Percentiles rank a stretch among this genome's conserved stretches.
phyloP scores from a whole-genome alignment of 2,797 vertebrate species.

The Scolopax rusticola region DNA sequence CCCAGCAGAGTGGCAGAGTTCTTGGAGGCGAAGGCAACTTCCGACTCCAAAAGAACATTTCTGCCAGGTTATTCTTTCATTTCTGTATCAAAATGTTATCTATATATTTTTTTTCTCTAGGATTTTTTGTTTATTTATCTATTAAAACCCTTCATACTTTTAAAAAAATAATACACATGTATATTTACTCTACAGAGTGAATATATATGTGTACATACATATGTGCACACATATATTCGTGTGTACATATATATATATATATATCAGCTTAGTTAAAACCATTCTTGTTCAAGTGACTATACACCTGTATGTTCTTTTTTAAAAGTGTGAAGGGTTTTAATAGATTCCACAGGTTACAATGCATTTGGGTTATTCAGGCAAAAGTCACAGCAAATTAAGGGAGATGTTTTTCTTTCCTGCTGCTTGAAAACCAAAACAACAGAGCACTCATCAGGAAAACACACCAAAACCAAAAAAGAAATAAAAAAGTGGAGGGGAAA shows the following conservation, averaged over 20 bases:
- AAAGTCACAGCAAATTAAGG: slow-evolving; percentile 58
- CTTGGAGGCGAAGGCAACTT: slow-evolving; percentile 77
- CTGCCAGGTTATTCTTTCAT: slow-evolving; percentile 66
- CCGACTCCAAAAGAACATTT: slow-evolving; percentile 66
- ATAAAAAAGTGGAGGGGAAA: background rate
- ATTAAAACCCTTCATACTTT: background rate
- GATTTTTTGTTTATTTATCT: background rate
- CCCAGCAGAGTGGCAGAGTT: slow-evolving; percentile 68
- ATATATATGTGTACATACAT: background rate
- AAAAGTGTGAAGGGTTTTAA: slow-evolving; percentile 51
- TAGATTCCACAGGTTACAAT: slow-evolving; percentile 50
- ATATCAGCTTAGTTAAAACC: slow-evolving; percentile 59
- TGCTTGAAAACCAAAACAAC: background rate
- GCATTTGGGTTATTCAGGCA: slow-evolving; percentile 28
- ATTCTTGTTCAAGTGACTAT: slow-evolving; percentile 6
- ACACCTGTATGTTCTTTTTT: slow-evolving; percentile 23
- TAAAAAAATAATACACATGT: background rate
- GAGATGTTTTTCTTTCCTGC: slow-evolving; percentile 15
- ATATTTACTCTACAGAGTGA: background rate
- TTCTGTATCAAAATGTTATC: slow-evolving; percentile 64
- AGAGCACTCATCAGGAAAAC: background rate
- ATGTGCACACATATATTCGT: background rate
- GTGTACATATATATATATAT: background rate
- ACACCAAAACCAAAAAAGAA: background rate
- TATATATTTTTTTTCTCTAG: background rate